phyloP scores from a whole-genome alignment of 1,140 invertebrate genomes.

The Campodea augens region DNA sequence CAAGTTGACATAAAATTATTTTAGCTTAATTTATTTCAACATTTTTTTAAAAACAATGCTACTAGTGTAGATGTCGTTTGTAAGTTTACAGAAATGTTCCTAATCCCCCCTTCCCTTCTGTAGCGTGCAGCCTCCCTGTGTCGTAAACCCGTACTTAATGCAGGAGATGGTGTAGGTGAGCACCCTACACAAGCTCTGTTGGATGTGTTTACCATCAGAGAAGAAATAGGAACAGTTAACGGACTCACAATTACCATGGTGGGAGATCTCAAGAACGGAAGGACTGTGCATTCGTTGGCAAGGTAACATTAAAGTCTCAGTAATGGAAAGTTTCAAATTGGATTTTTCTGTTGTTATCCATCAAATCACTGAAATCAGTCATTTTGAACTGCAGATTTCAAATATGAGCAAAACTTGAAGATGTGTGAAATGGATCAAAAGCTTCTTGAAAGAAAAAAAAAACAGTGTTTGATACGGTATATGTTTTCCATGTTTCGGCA shows the following conservation, averaged over 20 bases:
- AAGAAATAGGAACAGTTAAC: conserved; percentile 97
- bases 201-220: conserved; percentile 94
- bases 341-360: not conserved
- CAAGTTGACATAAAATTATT: no score
- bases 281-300: conserved; percentile 94
- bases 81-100: not conserved
- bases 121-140: conserved; percentile 60
- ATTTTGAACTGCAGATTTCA: not conserved
- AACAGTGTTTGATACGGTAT: no score
- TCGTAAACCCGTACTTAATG: conserved; percentile 86
- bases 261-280: conserved; percentile 91
- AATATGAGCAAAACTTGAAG: conserved; percentile 4
- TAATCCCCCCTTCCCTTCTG: conserved; percentile 9
- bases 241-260: conserved; percentile 81
- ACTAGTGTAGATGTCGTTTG: conserved; percentile 1
- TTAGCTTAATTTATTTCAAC: no score
- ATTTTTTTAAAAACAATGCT: no score
- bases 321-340: not conserved
- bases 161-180: conserved; percentile 93
- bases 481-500: no score
- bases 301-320: conserved; percentile 23
- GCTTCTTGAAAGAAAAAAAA: no score
- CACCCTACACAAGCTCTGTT: conserved; percentile 96
- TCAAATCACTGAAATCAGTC: not conserved
- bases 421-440: no score